A percentile compares a stretch with the other conserved stretches of the same genome.
Evolutionary conservation across 2,888 invertebrate species (phyloP).

Genomic region (Nebria salina): DNA sequence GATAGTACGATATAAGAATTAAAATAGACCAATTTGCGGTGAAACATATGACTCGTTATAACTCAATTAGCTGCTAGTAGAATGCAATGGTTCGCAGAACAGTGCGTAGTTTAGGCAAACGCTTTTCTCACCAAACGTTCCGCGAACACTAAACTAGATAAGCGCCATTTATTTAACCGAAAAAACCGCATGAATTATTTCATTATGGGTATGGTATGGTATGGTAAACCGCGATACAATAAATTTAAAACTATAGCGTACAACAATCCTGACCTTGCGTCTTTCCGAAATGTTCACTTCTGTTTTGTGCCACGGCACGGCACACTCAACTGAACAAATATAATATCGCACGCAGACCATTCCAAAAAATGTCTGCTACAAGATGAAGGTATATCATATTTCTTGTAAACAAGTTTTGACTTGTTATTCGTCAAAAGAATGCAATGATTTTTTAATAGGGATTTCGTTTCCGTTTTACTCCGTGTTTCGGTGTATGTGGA

Average conservation of each 20-base stretch:
- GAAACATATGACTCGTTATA: constrained; percentile 38
- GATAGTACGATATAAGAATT: constrained; percentile 6
- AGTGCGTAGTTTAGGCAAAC: constrained; percentile 18
- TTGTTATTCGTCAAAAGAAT: constrained; percentile 1
- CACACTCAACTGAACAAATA: constrained; percentile 1
- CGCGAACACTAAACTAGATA: constrained; percentile 40
- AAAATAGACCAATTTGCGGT: constrained; percentile 35
- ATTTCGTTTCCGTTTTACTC: background rate
- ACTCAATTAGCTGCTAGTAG: constrained; percentile 26
- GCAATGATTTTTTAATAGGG: constrained; percentile 1
- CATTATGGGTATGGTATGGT: constrained; percentile 2
- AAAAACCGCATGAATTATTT: constrained; percentile 25
- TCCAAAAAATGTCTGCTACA: background rate
- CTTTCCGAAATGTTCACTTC: background rate
- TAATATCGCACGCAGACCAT: background rate
- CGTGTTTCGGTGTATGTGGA: constrained; percentile 13
- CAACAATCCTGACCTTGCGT: constrained; percentile 27
- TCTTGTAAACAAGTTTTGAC: constrained; percentile 1
- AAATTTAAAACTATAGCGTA: constrained; percentile 13
- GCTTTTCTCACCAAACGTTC: constrained; percentile 38
- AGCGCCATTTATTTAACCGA: constrained; percentile 36
- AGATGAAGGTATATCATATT: background rate
- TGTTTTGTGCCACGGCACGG: background rate
- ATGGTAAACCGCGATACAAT: constrained; percentile 20
- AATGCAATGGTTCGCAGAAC: constrained; percentile 34